Base-by-base conservation (phyloP, 2,888 invertebrate species). In the Subacronicta megacephala region DNA sequence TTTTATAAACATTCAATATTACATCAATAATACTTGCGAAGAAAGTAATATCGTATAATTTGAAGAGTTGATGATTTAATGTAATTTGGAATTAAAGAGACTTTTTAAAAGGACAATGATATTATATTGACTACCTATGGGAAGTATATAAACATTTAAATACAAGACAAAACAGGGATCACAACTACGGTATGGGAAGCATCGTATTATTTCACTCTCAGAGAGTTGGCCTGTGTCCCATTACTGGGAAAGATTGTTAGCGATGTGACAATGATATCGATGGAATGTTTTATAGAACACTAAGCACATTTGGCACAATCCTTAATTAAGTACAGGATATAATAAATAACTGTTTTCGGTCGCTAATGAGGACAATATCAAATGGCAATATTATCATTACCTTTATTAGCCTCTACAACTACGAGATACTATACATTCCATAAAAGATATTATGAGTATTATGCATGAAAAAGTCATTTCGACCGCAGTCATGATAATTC, bases 241-340 rank as follows among this genome's bases (percentile, higher is more conserved):
- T 3, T 12, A n/a, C 0, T n/a, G 12, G n/a, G 31, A 31, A n/a
- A 31, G 46, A 67, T 43, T 65, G 55, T 43, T 45, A 20, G 4
- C 7, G 51, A 53, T 31, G 41, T 18, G 31, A 2, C 35, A 38
- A 46, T 17, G 18, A 58, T 36, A 45, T 23, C 31, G 13, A 41
- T 62, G 64, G 64, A 68, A 68, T 69, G 64, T 64, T 50, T 26
- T 65, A 40, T 36, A 60, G 12, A 16, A 42, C 41, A 42, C 10
- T 41, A 46, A 45, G 33, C 26, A 54, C 35, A 51, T 68, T 68
- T 68, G 68, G 68, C 68, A 70, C 68, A 68, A 46, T 56, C 10
- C 16, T 31, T 70, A 64, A 41, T 23, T 69, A 64, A 43, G 55
- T 68, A 64, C 49, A 52, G 15, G 43, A 54, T 29, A 52, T 17